Evolutionary conservation across 1,140 invertebrate genomes (phyloP).

Genomic region (Subanguina moxae): DNA sequence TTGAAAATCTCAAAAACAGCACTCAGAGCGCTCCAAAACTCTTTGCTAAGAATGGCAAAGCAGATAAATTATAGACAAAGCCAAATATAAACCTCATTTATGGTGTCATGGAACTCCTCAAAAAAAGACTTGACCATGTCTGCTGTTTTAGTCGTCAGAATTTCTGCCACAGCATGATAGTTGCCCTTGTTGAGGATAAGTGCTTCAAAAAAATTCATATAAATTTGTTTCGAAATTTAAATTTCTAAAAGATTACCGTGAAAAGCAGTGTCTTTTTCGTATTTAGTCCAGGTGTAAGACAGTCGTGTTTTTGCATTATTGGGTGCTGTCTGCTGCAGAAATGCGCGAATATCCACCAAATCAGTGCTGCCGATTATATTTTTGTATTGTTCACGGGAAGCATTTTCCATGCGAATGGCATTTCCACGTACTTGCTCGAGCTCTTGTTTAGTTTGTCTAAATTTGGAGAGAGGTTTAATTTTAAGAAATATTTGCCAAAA

Average conservation of each 20-base stretch:
- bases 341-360: slow-evolving; percentile 3
- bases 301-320: slow-evolving; percentile 8
- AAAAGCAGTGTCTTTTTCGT: slow-evolving; percentile 19
- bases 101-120: not conserved
- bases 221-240: not conserved
- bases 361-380: not conserved
- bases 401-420: slow-evolving; percentile 11
- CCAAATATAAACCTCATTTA: slow-evolving; percentile 28
- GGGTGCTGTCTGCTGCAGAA: slow-evolving; percentile 7
- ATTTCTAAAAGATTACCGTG: slow-evolving; percentile 12
- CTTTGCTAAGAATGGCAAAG: too few species aligned
- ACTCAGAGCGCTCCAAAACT: too few species aligned
- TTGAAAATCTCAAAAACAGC: too few species aligned
- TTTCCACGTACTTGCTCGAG: slow-evolving; percentile 9
- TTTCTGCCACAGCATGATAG: slow-evolving; percentile 10
- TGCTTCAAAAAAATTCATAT: slow-evolving; percentile 16
- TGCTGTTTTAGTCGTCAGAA: slow-evolving; percentile 20
- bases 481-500: too few species aligned
- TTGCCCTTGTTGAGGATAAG: slow-evolving; percentile 24
- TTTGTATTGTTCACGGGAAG: slow-evolving; percentile 2
- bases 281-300: slow-evolving; percentile 12
- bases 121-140: slow-evolving; percentile 28
- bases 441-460: slow-evolving; percentile 13
- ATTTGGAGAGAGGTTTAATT: not conserved
- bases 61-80: too few species aligned